Conservation (phyloP, 2,888 invertebrate species). For the Scaptomyza reducta region DNA sequence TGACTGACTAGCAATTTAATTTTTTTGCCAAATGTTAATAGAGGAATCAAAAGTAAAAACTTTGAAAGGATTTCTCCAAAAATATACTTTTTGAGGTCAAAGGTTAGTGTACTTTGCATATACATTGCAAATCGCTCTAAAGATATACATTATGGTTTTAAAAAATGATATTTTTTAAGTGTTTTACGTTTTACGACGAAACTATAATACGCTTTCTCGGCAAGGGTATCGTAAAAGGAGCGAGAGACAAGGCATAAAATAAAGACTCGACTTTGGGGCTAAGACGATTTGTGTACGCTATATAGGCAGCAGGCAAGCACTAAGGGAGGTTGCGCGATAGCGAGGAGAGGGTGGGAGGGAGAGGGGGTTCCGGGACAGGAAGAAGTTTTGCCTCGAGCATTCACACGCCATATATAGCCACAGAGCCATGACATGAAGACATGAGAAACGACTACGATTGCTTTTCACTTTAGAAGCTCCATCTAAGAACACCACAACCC, state of each 20-base stretch:
- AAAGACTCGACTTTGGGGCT: slow-evolving; percentile 61
- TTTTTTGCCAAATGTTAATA: no score
- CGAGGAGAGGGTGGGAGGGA: not conserved
- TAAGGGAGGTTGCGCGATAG: not conserved
- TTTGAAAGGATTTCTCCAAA: no score
- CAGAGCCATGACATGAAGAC: slow-evolving; percentile 66
- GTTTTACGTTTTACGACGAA: not conserved
- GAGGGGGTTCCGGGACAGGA: slow-evolving; percentile 25
- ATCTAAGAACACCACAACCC: slow-evolving; percentile 3
- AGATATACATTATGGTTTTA: no score
- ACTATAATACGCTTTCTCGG: not conserved
- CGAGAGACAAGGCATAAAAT: slow-evolving; percentile 52
- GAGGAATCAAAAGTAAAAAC: no score
- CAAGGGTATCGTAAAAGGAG: slow-evolving; percentile 1
- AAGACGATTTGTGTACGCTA: slow-evolving; percentile 64
- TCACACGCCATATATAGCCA: slow-evolving; percentile 74
- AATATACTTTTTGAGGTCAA: no score
- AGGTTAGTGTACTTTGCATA: no score
- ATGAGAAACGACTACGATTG: slow-evolving; percentile 69
- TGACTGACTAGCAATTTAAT: no score
- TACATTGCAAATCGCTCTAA: no score
- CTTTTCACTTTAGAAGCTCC: slow-evolving; percentile 68
- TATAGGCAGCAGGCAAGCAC: not conserved
- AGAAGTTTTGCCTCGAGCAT: slow-evolving; percentile 72
- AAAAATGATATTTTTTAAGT: no score